Conservation (phyloP, 1,140 invertebrate species). For the Eriocheir sinensis region DNA sequence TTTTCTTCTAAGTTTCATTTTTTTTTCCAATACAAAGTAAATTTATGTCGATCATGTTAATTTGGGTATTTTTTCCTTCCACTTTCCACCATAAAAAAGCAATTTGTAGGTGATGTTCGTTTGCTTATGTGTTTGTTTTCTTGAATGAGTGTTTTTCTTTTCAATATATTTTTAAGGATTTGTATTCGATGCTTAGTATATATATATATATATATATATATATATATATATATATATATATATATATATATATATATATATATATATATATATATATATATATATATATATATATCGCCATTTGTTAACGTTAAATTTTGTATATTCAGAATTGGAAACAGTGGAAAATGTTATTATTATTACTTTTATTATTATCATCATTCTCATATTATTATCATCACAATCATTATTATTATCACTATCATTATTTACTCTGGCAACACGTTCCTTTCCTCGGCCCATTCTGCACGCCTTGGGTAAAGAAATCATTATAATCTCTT, state of each 20-base stretch:
- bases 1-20: no score
- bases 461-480: no score
- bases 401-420: neutral
- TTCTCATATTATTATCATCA: neutral
- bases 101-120: no score
- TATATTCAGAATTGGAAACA: conserved; percentile 36
- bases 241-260: conserved; percentile 66
- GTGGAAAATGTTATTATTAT: neutral
- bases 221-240: conserved; percentile 51
- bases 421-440: neutral
- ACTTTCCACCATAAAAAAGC: no score
- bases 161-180: neutral
- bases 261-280: conserved; percentile 63
- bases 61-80: no score
- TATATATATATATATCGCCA: no score
- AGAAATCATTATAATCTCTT: no score
- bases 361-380: neutral
- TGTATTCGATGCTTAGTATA: conserved; percentile 39
- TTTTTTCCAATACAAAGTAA: no score
- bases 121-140: no score
- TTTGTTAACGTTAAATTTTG: conserved; percentile 2
- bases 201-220: conserved; percentile 56
- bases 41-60: no score
- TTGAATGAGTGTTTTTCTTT: no score
- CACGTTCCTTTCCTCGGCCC: no score